Base-by-base conservation (phyloP, 1,140 invertebrate genomes). In the Diachasma alloeum region DNA sequence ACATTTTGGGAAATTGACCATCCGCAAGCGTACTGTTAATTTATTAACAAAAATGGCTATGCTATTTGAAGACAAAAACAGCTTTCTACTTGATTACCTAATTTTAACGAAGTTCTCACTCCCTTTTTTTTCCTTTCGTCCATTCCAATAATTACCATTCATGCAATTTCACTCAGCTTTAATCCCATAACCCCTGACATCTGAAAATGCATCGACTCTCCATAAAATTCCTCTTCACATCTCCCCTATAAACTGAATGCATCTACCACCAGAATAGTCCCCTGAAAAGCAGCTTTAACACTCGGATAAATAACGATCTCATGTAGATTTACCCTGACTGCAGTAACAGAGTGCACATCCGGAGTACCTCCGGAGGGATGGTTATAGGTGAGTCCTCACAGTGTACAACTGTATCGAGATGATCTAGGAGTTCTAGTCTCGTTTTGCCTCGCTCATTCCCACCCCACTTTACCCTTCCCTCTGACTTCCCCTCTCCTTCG, bases 241-340 rank as follows among this genome's bases (percentile, higher is more conserved):
- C 17, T 19, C 15, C 15, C 48, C 48, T 4, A 56, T 19, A 56
- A 56, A 56, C 5, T 0, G 0, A 19, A 56, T 19, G 48, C 48
- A 56, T 56, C 19, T 56, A 4, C 59, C 6, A 26, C 10, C 22
- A 26, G 10, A 63, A 9, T 24, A 10, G 13, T 4, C 22, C 59
- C 13, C 10, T 8, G 10, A 63, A 63, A 63, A 63, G 59, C 59
- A 63, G 11, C 59, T 63, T 24, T 63, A 63, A 63, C 59, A 63
- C 24, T 63, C 59, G 59, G 24, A 63, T 63, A 63, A 63, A 63
- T 63, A 63, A 63, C 59, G 59, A 63, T 63, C 59, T 63, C 59
- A 26, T 63, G 59, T 63, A 63, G 59, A 63, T 63, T 63, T 63
- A 63, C 24, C 59, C 59, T 4, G 59, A 19, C 11, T 63, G 8